A percentile compares a stretch with the other conserved stretches of the same genome.
Conservation (phyloP, 2,113 vertebrate genomes). For the Mus pahari region DNA sequence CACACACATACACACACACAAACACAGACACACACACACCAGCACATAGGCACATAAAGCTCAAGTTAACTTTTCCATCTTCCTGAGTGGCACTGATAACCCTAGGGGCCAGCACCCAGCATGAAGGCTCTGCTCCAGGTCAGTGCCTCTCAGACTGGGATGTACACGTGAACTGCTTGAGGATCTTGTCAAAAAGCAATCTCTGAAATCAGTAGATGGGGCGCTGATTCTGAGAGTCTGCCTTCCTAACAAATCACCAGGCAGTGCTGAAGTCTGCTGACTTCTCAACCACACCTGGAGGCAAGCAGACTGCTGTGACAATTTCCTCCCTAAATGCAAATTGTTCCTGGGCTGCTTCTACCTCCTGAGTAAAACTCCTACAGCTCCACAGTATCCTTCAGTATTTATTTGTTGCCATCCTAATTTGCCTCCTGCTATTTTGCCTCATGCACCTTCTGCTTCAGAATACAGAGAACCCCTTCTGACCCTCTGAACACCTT, state of each 20-base stretch:
- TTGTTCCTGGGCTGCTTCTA: neutral
- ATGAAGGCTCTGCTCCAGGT: neutral
- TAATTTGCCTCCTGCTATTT: slow-evolving; percentile 4
- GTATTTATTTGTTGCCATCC: neutral
- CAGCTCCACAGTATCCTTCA: neutral
- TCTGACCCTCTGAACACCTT: neutral
- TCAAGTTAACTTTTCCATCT: neutral
- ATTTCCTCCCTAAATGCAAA: neutral
- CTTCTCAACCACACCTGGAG: neutral
- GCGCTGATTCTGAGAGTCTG: neutral
- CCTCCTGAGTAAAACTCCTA: neutral
- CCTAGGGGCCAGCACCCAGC: neutral
- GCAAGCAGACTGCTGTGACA: neutral
- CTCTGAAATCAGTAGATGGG: neutral
- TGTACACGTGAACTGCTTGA: neutral
- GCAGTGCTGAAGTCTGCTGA: neutral
- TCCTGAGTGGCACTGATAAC: neutral
- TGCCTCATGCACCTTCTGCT: neutral
- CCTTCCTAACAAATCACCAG: slow-evolving; percentile 2
- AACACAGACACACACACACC: too few relatives aligned
- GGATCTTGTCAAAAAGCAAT: neutral
- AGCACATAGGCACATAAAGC: too few relatives aligned
- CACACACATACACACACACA: accelerated
- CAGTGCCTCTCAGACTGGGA: neutral
- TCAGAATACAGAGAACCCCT: neutral